Base-by-base conservation (phyloP, 2,797 vertebrate species). In the Fringilla coelebs region DNA sequence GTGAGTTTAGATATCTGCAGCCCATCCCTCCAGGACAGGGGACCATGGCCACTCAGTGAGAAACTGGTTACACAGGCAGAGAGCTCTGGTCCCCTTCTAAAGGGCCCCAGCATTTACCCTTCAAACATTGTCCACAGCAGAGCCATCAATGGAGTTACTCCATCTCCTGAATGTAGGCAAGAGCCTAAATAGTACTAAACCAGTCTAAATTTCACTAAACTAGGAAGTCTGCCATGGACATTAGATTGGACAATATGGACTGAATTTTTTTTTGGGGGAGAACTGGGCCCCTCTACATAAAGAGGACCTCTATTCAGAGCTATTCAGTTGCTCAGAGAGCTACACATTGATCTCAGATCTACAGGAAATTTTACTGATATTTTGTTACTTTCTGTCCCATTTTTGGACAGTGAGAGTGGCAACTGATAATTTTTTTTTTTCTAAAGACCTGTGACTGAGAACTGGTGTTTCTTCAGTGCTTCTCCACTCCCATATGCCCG, bases 331-430 rank as follows among this genome's bases (percentile, higher is more conserved):
- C 34, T 49, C 29, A 6, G 52, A 82, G 48, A 77, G 26, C 38
- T 45, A 17, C 0, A 1, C 3, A 2, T 2, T 60, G 9, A 12
- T 36, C 11, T 40, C 46, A 18, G 58, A 48, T 45, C 45, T 26
- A 4, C 1, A 81, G 58, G 32, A n/a, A 78, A 78, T 34, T 48
- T 87, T 52, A 51, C 20, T 15, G 32, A 36, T 61, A 21, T 16
- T 81, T 63, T 63, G 1, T 32, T 55, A 43, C 29, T 91, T 92
- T 81, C 29, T 12, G 22, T 19, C 61, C 26, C 21, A 18, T 61
- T 75, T 74, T 51, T 52, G 17, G 16, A 28, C 17, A 55, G 13
- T 62, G 18, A 12, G 77, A 80, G 9, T 6, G 2, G 4, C 41
- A 80, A 7, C 7, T 8, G 26, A 60, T 79, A 62, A 24, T 4